Percentiles rank a stretch among this genome's conserved stretches.
These are phyloP conservation scores for Tenthredo scrophulariae DNA, from an alignment of 2,888 invertebrate species.

Conservation along the genomic window DNA sequence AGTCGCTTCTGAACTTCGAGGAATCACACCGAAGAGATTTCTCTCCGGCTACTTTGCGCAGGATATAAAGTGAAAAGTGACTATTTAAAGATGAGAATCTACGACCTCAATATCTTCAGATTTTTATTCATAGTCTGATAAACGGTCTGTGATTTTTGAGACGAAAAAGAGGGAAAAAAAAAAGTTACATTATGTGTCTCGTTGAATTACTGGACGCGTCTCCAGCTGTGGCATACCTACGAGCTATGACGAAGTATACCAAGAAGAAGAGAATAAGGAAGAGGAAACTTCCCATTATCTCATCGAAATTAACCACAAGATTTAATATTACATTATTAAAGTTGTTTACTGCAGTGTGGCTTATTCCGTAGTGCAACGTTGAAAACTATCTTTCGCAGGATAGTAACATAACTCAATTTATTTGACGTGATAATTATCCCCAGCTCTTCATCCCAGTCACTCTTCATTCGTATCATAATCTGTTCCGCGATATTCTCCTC, in stretches of 20 bases:
- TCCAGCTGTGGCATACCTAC: neutral
- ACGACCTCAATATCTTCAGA: neutral
- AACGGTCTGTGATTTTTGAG: neutral
- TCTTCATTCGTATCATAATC: slow-evolving; percentile 21
- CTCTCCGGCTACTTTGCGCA: no score
- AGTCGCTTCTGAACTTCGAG: no score
- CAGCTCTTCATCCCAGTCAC: slow-evolving; percentile 20
- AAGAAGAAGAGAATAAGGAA: neutral
- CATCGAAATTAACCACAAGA: neutral
- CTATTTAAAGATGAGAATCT: neutral
- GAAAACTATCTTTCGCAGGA: neutral
- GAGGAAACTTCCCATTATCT: neutral
- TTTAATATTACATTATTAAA: slow-evolving; percentile 27
- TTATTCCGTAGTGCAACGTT: neutral
- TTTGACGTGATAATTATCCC: slow-evolving; percentile 2
- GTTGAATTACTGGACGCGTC: neutral
- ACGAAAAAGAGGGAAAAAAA: neutral
- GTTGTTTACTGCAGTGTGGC: slow-evolving; percentile 16
- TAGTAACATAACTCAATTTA: slow-evolving; percentile 21
- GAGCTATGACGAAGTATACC: neutral
- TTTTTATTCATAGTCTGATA: slow-evolving; percentile 2
- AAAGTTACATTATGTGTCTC: neutral
- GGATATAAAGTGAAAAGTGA: neutral
- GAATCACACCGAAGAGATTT: no score
- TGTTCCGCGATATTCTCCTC: neutral